Evolutionary conservation across 2,797 vertebrate species (phyloP).

Genomic region (Muscicapa striata): DNA sequence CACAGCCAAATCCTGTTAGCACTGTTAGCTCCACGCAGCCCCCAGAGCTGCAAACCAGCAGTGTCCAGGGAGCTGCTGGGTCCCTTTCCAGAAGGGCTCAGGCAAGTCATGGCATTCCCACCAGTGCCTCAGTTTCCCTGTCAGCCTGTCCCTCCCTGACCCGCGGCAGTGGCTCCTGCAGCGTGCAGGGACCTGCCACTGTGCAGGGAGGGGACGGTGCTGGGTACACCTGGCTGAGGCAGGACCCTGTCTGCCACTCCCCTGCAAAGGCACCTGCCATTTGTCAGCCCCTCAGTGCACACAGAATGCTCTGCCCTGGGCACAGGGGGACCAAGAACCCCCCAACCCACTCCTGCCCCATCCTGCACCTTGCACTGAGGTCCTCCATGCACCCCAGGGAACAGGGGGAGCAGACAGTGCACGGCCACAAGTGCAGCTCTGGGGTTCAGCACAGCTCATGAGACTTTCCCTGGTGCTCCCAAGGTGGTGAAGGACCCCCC

Average conservation of each 20-base stretch:
- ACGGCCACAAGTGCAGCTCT: rapidly evolving
- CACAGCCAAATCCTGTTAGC: no score
- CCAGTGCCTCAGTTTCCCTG: not conserved
- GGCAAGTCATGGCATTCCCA: not conserved
- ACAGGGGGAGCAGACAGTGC: rapidly evolving
- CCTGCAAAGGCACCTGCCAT: not conserved
- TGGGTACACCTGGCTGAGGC: slow-evolving; percentile 43
- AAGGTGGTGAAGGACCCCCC: not conserved
- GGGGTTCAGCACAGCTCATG: not conserved
- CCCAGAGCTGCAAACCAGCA: not conserved
- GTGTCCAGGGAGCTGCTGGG: not conserved
- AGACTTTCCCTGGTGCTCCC: not conserved
- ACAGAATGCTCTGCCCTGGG: not conserved
- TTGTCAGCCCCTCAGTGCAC: not conserved
- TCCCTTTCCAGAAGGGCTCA: not conserved
- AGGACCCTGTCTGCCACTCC: slow-evolving; percentile 42
- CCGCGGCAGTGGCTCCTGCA: not conserved
- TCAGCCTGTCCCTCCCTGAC: slow-evolving; percentile 33
- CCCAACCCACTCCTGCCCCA: rapidly evolving
- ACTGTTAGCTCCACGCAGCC: not conserved
- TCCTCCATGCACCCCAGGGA: not conserved
- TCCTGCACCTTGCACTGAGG: rapidly evolving
- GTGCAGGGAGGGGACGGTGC: slow-evolving; percentile 53
- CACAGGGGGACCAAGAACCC: not conserved
- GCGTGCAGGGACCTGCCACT: slow-evolving; percentile 70